phyloP scores from a whole-genome alignment of 2,797 vertebrate species.

The Spheniscus humboldti region DNA sequence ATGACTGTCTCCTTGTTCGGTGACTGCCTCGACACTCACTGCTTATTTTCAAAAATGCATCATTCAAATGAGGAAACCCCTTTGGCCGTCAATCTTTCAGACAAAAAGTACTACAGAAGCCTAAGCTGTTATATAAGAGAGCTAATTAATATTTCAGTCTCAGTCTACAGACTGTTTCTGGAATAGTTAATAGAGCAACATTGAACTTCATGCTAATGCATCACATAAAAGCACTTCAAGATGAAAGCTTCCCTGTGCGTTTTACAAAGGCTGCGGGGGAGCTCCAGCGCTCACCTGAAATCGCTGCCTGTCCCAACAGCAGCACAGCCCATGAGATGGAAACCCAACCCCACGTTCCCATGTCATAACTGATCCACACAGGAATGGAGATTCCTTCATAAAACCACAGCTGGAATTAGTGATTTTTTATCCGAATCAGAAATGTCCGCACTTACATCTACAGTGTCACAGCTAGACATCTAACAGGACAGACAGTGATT shows the following conservation, averaged over 20 bases:
- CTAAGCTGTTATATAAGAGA: neutral
- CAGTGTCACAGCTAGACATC: neutral
- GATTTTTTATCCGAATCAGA: neutral
- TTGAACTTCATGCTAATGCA: neutral
- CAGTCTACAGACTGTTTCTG: neutral
- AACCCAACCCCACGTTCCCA: neutral
- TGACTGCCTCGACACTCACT: neutral
- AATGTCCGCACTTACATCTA: neutral
- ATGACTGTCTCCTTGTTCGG: neutral
- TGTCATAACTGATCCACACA: neutral
- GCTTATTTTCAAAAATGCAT: neutral
- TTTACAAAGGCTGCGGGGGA: neutral
- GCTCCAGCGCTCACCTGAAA: neutral
- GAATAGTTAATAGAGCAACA: neutral
- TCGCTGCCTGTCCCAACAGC: neutral
- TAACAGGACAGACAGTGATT: neutral
- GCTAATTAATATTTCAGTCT: constrained; percentile 31
- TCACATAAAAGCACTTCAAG: neutral
- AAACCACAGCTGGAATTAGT: neutral
- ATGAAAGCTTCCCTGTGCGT: neutral
- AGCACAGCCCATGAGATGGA: neutral
- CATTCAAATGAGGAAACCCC: neutral
- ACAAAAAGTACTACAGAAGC: neutral
- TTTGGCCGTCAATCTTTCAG: neutral
- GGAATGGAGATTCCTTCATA: neutral